A percentile compares a stretch with the other conserved stretches of the same genome.
phyloP scores from a whole-genome alignment of 92 coral and sea anemone species.

The Muricea muricata region DNA sequence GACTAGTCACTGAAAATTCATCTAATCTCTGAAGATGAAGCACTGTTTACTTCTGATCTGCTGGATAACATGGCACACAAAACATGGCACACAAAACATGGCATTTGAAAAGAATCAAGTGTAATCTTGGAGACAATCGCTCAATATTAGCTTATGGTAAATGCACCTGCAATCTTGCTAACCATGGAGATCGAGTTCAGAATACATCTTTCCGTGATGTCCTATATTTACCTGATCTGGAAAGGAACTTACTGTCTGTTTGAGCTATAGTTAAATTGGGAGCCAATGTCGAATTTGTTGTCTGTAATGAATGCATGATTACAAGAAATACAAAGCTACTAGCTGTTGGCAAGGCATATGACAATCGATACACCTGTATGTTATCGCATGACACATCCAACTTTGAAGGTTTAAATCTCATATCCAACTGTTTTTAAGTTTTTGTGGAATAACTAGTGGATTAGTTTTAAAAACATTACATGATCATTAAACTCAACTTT shows the following conservation, averaged over 20 bases:
- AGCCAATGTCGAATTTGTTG: background rate
- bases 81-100: background rate
- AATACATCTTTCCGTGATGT: too few relatives aligned
- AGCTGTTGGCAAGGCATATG: too few relatives aligned
- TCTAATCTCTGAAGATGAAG: background rate
- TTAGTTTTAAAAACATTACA: too few relatives aligned
- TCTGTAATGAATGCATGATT: background rate
- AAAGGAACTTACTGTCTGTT: too few relatives aligned
- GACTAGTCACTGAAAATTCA: background rate
- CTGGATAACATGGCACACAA: background rate
- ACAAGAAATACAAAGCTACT: background rate
- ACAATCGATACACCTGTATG: too few relatives aligned
- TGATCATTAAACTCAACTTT: too few relatives aligned
- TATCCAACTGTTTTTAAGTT: too few relatives aligned
- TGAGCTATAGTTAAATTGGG: background rate
- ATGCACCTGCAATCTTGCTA: background rate
- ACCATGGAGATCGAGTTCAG: background rate
- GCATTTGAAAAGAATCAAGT: background rate
- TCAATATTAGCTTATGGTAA: background rate
- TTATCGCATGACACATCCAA: too few relatives aligned
- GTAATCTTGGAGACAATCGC: background rate
- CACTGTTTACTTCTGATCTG: too few relatives aligned
- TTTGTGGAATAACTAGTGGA: too few relatives aligned
- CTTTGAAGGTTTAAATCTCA: too few relatives aligned
- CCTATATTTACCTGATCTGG: too few relatives aligned